Percentiles rank a stretch among this genome's conserved stretches.
phyloP scores from a whole-genome alignment of 2,113 vertebrate species.

The Lichenostomus cassidix region DNA sequence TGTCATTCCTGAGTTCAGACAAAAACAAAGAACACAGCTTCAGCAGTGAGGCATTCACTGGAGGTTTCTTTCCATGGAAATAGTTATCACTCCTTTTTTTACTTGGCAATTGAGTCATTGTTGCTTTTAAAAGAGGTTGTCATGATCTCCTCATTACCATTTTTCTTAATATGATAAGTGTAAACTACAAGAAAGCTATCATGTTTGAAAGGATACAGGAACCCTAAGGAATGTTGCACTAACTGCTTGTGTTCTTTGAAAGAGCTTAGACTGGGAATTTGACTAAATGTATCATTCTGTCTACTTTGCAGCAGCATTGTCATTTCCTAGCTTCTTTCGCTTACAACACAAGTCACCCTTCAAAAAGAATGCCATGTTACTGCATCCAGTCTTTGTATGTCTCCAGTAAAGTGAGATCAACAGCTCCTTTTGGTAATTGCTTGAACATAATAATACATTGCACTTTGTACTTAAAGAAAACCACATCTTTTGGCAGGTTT shows the following conservation, averaged over 20 bases:
- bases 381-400: neutral
- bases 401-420: constrained; percentile 33
- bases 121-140: constrained; percentile 66
- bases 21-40: constrained; percentile 48
- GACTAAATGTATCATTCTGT: constrained; percentile 32
- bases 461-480: neutral
- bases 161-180: constrained; percentile 71
- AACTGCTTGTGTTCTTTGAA: constrained; percentile 36
- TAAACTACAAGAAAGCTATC: constrained; percentile 58
- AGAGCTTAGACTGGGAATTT: constrained; percentile 36
- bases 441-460: neutral
- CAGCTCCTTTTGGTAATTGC: constrained; percentile 22
- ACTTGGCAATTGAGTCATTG: constrained; percentile 53
- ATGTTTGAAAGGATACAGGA: constrained; percentile 56
- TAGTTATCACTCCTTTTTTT: constrained; percentile 58
- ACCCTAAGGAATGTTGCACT: constrained; percentile 42
- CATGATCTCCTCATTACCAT: constrained; percentile 69
- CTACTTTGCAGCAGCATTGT: constrained; percentile 28
- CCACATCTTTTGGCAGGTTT: constrained; percentile 1
- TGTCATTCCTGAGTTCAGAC: constrained; percentile 33
- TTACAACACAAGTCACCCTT: neutral
- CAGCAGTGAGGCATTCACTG: constrained; percentile 3
- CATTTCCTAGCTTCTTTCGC: constrained; percentile 32
- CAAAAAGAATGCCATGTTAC: neutral
- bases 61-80: constrained; percentile 65